These are phyloP conservation scores for Tragulus kanchil DNA, from an alignment of 2,113 vertebrate genomes.

Conservation along the genomic window DNA sequence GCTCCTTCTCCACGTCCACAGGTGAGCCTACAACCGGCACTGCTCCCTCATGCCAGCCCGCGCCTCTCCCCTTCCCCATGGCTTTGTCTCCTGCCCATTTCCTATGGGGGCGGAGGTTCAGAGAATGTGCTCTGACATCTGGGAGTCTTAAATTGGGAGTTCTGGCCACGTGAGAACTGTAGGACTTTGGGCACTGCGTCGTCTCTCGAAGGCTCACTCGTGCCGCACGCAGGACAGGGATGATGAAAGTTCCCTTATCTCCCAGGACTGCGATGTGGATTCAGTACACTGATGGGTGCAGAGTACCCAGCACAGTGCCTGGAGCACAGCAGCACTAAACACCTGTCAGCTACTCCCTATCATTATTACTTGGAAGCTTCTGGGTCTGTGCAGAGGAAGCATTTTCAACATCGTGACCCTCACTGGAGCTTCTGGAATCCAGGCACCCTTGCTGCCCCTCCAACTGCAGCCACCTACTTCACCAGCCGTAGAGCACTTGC, in stretches of 20 bases:
- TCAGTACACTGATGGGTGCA: background rate
- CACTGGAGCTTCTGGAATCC: background rate
- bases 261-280: background rate
- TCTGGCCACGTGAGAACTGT: background rate
- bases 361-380: background rate
- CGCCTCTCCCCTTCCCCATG: background rate
- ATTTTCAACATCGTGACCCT: background rate
- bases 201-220: background rate
- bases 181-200: background rate
- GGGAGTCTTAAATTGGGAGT: background rate
- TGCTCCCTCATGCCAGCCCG: no score
- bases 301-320: background rate
- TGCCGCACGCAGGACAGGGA: background rate
- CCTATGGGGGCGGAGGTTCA: background rate
- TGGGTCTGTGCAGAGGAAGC: background rate
- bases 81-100: background rate
- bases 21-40: no score
- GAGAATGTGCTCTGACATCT: background rate
- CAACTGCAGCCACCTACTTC: background rate
- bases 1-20: background rate
- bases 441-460: background rate
- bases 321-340: background rate
- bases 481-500: background rate
- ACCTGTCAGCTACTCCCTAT: background rate
- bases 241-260: background rate